These are phyloP conservation scores for Boleophthalmus pectinirostris DNA, from an alignment of 2,113 vertebrate genomes.

Conservation along the genomic window DNA sequence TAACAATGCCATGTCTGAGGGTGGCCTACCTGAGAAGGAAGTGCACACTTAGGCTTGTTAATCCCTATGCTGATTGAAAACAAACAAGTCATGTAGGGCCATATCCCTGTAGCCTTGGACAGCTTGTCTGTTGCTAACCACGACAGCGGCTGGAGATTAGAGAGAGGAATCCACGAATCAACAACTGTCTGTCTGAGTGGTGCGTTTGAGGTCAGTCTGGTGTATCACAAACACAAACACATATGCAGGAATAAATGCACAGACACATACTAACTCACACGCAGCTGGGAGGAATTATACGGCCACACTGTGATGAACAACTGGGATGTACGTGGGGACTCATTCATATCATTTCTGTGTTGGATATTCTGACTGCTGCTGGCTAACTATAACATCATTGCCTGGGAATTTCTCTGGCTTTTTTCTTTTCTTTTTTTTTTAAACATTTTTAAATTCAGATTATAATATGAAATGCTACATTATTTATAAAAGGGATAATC, in stretches of 20 bases:
- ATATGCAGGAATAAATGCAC: slow-evolving; percentile 43
- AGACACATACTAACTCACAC: slow-evolving; percentile 19
- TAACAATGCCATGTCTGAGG: slow-evolving; percentile 17
- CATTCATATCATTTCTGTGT: slow-evolving; percentile 20
- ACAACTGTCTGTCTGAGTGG: slow-evolving; percentile 58
- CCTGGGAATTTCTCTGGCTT: no score
- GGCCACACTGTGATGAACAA: slow-evolving; percentile 65
- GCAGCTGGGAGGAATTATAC: slow-evolving; percentile 71
- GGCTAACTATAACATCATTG: no score
- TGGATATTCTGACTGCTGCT: no score
- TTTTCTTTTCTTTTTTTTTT: no score
- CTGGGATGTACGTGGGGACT: slow-evolving; percentile 48
- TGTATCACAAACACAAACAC: slow-evolving; percentile 33
- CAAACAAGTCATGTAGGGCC: slow-evolving; percentile 59
- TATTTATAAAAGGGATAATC: no score
- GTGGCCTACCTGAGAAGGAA: slow-evolving; percentile 63
- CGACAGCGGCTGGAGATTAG: slow-evolving; percentile 55
- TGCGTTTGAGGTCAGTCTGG: slow-evolving; percentile 39
- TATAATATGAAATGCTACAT: no score
- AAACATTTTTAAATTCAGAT: no score
- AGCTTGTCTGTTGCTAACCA: slow-evolving; percentile 56
- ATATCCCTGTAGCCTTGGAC: slow-evolving; percentile 55
- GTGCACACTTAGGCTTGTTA: slow-evolving; percentile 54
- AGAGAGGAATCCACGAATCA: slow-evolving; percentile 66
- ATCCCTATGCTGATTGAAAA: slow-evolving; percentile 62